A percentile compares a stretch with the other conserved stretches of the same genome.
Conservation (phyloP, 2,888 invertebrate species). For the Drosophila mayaguana region DNA sequence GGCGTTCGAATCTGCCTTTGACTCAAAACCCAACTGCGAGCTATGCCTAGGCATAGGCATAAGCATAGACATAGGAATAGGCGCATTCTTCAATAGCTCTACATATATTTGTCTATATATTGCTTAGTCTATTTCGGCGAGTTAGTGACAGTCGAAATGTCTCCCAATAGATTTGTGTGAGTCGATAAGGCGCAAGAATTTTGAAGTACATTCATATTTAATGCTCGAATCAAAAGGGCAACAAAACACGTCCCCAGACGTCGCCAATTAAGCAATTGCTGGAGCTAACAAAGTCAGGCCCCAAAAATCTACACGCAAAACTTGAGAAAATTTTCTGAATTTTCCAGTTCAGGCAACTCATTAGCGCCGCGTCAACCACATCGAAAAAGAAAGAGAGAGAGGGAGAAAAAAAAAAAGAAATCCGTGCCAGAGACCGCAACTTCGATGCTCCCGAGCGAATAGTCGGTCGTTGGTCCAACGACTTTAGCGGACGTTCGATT, state of each 20-base stretch:
- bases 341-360: conserved; percentile 37
- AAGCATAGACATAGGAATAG: not conserved
- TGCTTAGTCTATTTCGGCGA: conserved; percentile 12
- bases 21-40: not conserved
- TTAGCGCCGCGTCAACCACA: conserved; percentile 50
- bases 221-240: conserved; percentile 57
- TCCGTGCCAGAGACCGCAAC: conserved; percentile 37
- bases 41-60: not conserved
- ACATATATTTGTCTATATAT: not conserved
- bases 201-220: conserved; percentile 53
- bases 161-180: conserved; percentile 53
- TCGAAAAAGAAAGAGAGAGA: not conserved
- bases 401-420: conserved; percentile 24
- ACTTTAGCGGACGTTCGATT: conserved; percentile 63
- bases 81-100: not conserved
- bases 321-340: conserved; percentile 30
- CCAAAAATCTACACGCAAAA: conserved; percentile 17
- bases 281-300: conserved; percentile 22
- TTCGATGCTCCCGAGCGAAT: conserved; percentile 56
- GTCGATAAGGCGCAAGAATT: conserved; percentile 45
- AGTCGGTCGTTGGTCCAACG: conserved; percentile 35
- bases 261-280: conserved; percentile 77
- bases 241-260: conserved; percentile 72
- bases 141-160: conserved; percentile 46
- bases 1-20: conserved; percentile 82